Conservation (phyloP, 2,888 invertebrate genomes). For the Synergus umbraculus region DNA sequence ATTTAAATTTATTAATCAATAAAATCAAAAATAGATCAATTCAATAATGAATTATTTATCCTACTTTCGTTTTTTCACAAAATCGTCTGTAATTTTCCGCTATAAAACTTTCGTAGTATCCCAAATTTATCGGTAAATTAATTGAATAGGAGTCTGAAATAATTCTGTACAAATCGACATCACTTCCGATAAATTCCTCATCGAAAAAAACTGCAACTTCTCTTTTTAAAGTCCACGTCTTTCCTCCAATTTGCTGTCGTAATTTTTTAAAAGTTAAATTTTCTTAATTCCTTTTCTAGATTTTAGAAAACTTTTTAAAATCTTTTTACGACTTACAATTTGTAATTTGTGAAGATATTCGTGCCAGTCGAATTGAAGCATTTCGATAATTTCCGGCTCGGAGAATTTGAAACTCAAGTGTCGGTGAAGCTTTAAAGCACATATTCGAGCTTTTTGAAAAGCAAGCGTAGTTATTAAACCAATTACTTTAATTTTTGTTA, state of each 20-base stretch:
- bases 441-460: constrained; percentile 61
- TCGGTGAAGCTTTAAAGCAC: constrained; percentile 56
- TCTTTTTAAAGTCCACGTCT: constrained; percentile 77
- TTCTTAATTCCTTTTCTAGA: not conserved
- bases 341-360: constrained; percentile 73
- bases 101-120: constrained; percentile 78
- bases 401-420: constrained; percentile 57
- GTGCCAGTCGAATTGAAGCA: constrained; percentile 77
- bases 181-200: constrained; percentile 79
- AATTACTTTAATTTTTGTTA: constrained; percentile 54
- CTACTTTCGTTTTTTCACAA: constrained; percentile 74
- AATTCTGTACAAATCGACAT: constrained; percentile 77
- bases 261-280: not conserved
- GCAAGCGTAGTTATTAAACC: constrained; percentile 58
- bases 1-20: constrained; percentile 2
- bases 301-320: not conserved
- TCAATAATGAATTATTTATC: constrained; percentile 69
- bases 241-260: constrained; percentile 71
- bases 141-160: constrained; percentile 78
- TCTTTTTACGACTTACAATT: constrained; percentile 50
- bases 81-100: constrained; percentile 76
- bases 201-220: constrained; percentile 79
- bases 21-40: constrained; percentile 36
- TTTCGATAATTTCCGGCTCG: constrained; percentile 56
- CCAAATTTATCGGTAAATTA: constrained; percentile 65